A percentile compares a stretch with the other conserved stretches of the same genome.
These are phyloP conservation scores for Casuarius casuarius DNA, from an alignment of 2,113 vertebrate species.

Conservation along the genomic window DNA sequence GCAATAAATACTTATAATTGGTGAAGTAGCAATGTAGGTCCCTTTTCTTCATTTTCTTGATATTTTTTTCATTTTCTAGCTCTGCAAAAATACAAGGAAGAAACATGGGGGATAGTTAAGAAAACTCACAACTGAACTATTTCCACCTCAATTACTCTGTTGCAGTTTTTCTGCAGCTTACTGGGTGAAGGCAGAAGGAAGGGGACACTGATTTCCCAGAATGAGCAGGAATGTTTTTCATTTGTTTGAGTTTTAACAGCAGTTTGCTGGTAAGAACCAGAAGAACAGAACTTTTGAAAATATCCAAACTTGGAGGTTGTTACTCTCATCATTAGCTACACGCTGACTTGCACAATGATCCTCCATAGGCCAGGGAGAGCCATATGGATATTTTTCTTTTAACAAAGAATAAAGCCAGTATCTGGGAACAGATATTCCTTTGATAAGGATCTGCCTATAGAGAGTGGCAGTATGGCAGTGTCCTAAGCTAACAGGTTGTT, in stretches of 20 bases:
- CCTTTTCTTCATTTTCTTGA: not conserved
- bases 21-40: not conserved
- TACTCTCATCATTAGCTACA: not conserved
- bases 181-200: not conserved
- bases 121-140: not conserved
- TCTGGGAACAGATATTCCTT: not conserved
- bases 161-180: not conserved
- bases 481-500: not conserved
- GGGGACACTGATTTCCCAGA: not conserved
- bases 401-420: not conserved
- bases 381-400: not conserved
- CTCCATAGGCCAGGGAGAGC: not conserved
- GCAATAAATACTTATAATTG: not conserved
- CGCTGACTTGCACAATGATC: not conserved
- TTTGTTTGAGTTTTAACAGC: not conserved
- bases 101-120: not conserved
- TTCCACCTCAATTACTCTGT: not conserved
- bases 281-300: not conserved
- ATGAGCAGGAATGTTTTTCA: not conserved
- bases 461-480: not conserved
- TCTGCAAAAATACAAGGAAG: not conserved
- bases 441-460: not conserved
- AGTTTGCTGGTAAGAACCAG: not conserved
- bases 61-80: not conserved
- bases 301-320: not conserved